Conservation (phyloP, 2,113 vertebrate species). For the Pyxicephalus adspersus region DNA sequence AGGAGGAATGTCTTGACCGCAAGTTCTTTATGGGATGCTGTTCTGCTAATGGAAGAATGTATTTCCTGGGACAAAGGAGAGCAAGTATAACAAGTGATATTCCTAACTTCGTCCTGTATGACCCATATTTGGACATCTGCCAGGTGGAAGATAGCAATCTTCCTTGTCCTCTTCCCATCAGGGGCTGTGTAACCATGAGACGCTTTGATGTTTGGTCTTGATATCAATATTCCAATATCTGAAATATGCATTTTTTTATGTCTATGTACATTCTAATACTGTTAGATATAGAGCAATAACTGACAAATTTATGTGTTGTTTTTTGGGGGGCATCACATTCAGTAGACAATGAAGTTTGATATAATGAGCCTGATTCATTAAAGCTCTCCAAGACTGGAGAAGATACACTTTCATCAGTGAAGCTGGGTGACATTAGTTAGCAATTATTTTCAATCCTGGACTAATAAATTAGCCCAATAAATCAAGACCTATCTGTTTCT, state of each 20-base stretch:
- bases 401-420: too few species aligned
- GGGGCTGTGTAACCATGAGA: slow-evolving; percentile 76
- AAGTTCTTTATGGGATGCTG: slow-evolving; percentile 86
- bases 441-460: too few species aligned
- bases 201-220: slow-evolving; percentile 43
- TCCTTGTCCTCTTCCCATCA: slow-evolving; percentile 81
- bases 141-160: slow-evolving; percentile 75
- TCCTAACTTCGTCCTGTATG: slow-evolving; percentile 79
- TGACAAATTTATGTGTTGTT: too few species aligned
- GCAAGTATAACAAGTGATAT: slow-evolving; percentile 69
- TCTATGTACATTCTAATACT: too few species aligned
- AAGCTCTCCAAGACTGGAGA: too few species aligned
- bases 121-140: slow-evolving; percentile 81
- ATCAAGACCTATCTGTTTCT: too few species aligned
- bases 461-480: too few species aligned
- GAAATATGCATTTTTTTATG: background rate
- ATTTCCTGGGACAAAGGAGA: slow-evolving; percentile 80
- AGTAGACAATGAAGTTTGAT: too few species aligned
- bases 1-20: slow-evolving; percentile 75
- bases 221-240: background rate
- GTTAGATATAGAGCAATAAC: too few species aligned
- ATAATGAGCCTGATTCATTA: too few species aligned
- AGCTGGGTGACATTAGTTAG: too few species aligned
- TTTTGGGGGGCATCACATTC: too few species aligned
- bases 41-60: slow-evolving; percentile 78